Conservation (phyloP, 2,797 vertebrate genomes). For the Leptodactylus fallax region DNA sequence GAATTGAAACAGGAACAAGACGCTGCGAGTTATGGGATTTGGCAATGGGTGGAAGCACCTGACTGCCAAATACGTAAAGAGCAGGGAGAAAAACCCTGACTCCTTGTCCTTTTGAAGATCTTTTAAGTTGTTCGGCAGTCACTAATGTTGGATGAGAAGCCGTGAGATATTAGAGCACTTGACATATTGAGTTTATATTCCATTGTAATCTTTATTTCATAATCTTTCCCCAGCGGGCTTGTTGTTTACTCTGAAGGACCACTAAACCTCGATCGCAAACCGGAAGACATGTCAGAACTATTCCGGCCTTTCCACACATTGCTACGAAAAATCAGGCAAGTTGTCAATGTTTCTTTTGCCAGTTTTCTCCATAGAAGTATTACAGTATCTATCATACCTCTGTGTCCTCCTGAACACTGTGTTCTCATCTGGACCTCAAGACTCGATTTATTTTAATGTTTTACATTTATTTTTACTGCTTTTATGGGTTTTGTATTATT, state of each 20-base stretch:
- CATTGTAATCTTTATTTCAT: not conserved
- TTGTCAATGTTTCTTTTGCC: not conserved
- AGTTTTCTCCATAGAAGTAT: not conserved
- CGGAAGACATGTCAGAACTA: slow-evolving; percentile 97
- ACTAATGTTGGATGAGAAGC: not conserved
- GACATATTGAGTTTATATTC: not conserved
- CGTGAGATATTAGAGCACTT: not conserved
- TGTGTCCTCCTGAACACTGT: not conserved
- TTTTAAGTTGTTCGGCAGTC: not conserved
- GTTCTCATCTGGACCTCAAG: not conserved
- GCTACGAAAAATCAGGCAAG: slow-evolving; percentile 94
- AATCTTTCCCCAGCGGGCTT: slow-evolving; percentile 82
- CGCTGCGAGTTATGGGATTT: no score
- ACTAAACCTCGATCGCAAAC: slow-evolving; percentile 91
- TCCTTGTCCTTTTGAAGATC: not conserved
- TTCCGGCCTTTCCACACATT: slow-evolving; percentile 96
- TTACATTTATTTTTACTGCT: not conserved
- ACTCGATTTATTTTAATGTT: not conserved
- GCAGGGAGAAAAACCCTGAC: no score
- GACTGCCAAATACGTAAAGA: no score
- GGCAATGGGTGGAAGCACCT: no score
- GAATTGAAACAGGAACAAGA: no score
- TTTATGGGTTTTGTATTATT: not conserved
- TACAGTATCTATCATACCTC: not conserved
- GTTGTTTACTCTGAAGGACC: slow-evolving; percentile 96